Percentiles rank a stretch among this genome's conserved stretches.
phyloP scores from a whole-genome alignment of 92 coral and sea anemone species.

The Zoanthus solanderi region DNA sequence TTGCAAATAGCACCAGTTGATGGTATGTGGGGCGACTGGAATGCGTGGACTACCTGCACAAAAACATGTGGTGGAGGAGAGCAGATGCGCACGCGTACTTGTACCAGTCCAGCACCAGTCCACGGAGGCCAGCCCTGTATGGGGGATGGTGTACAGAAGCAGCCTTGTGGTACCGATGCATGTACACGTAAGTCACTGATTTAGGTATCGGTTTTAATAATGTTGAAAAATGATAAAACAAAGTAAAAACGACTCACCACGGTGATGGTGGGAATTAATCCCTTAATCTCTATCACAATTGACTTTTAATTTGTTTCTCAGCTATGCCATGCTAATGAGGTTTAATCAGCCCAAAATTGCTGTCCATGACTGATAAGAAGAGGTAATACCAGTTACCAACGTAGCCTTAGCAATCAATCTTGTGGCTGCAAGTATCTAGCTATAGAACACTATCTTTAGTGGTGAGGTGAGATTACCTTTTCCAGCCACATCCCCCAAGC shows the following conservation, averaged over 20 bases:
- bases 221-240: neutral
- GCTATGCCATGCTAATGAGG: too few relatives aligned
- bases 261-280: too few relatives aligned
- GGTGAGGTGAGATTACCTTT: too few relatives aligned
- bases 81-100: slow-evolving; percentile 11
- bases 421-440: too few relatives aligned
- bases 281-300: too few relatives aligned
- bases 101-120: slow-evolving; percentile 24
- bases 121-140: slow-evolving; percentile 13
- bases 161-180: neutral
- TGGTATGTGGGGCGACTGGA: slow-evolving; percentile 24
- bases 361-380: too few relatives aligned
- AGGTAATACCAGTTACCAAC: too few relatives aligned
- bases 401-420: too few relatives aligned
- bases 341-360: too few relatives aligned
- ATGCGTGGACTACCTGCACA: neutral
- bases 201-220: neutral
- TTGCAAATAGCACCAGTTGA: neutral
- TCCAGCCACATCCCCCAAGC: too few relatives aligned
- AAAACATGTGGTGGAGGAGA: slow-evolving; percentile 23
- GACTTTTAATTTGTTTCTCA: too few relatives aligned
- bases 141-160: neutral
- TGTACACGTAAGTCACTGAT: slow-evolving; percentile 23
- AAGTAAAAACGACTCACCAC: neutral
- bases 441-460: too few relatives aligned